phyloP scores from a whole-genome alignment of 2,113 vertebrate species.

The Nycticebus coucang region DNA sequence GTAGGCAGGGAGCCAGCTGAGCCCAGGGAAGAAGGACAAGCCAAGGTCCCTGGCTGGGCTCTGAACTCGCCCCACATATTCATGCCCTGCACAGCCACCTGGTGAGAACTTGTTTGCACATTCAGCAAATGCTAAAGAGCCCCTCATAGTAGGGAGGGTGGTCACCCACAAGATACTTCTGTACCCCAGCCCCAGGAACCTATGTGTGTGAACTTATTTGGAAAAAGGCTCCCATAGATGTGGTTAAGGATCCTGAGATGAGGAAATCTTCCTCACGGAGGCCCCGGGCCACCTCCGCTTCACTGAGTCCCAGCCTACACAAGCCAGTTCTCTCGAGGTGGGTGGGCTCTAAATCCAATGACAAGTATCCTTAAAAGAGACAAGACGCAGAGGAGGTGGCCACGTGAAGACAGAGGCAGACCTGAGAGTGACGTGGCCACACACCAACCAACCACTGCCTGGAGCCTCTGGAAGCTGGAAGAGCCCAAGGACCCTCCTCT shows the following conservation, averaged over 20 bases:
- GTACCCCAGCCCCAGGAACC: neutral
- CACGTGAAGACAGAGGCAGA: fast-evolving
- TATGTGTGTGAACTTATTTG: fast-evolving
- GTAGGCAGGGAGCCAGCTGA: neutral
- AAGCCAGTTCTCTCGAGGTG: too few species aligned
- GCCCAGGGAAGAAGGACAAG: neutral
- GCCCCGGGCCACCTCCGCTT: too few species aligned
- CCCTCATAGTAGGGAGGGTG: fast-evolving
- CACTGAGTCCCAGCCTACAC: too few species aligned
- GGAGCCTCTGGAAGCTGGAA: too few species aligned
- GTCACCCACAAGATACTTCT: neutral
- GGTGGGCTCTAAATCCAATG: neutral
- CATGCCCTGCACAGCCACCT: neutral
- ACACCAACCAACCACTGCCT: fast-evolving
- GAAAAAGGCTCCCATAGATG: neutral
- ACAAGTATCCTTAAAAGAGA: neutral
- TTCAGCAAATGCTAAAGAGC: fast-evolving
- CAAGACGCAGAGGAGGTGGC: neutral
- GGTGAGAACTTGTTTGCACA: neutral
- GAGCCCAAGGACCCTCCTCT: too few species aligned
- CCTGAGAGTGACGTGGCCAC: fast-evolving
- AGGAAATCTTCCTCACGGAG: neutral
- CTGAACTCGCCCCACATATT: neutral
- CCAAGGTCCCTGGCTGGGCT: fast-evolving
- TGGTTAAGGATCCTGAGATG: neutral